Evolutionary conservation across 2,113 vertebrate genomes (phyloP), one percentile per base, ranked within the genome.

Genomic region (Aspidoscelis tigris): DNA sequence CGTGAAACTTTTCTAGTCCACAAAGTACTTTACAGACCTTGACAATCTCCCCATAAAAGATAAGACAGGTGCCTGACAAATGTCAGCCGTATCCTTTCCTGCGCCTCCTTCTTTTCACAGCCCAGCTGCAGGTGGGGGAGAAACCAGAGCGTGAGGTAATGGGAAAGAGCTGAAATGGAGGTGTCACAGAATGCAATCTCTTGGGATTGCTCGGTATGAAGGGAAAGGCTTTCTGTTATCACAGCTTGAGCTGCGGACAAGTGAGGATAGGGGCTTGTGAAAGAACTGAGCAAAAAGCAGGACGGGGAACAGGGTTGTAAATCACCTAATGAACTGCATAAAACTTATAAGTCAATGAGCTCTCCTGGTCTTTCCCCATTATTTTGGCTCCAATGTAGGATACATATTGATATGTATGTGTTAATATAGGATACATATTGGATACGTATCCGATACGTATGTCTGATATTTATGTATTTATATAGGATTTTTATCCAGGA

Each of bases 61-160:
- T 39, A 43, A 5, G 20, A 33, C 41, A 66, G 71, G 26, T 82
- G 43, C 24, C 70, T 47, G 21, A 65, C 26, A 78, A 71, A 73
- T 6, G 6, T 50, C 76, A 22, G 68, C 55, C 9, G 0, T 26
- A 11, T 50, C n/a, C 39, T 84, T 41, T 58, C 65, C 70, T 47
- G 24, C 39, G 44, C 21, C 9, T 47, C 47, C 41, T 66, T 72
- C 64, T n/a, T 14, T 41, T 53, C 66, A 74, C 16, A 73, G 58
- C 9, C 50, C 55, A 74, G 24, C 69, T 73, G 43, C 53, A 65
- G 58, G 43, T 24, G 14, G 65, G 78, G 5, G 50, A 43, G 43
- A 72, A 84, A 72, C 41, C 22, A 78, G 53, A 78, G 58, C 21
- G 66, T 64, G 69, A 79, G 55, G n/a, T 73, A 84, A 85, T 33